Base-by-base conservation (phyloP, 2,797 vertebrate species). In the Brachyalestes nurse region DNA sequence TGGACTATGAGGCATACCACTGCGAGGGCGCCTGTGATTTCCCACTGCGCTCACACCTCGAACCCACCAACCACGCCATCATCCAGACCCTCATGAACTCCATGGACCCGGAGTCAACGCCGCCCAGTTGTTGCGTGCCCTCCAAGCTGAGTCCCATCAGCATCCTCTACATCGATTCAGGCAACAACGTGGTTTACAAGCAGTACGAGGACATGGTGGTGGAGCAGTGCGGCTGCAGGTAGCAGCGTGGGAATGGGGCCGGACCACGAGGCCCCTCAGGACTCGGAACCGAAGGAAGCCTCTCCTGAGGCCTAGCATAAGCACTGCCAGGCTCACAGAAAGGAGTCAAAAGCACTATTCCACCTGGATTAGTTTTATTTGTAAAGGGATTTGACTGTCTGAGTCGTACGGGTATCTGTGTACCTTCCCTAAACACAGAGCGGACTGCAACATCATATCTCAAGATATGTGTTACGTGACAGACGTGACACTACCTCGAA, bases 131-230 rank as follows among this genome's bases (percentile, higher is more conserved):
- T 90, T 96, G 96, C 28, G 95, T 96, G 81, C 96, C 96, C 1
- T 93, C 96, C 77, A 95, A 95, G 78, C 95, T 96, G 87, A 96
- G 94, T 80, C 95, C 96, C 78, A 96, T 96, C 87, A 96, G 95
- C 92, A 96, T 96, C 87, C 91, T 96, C 42, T 96, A 96, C 75
- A 96, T 96, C 72, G 96, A 96, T 88, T 94, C 96, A 0, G 95
- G 94, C 61, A 96, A 96, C 90, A 96, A 96, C 16, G 96, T 96
- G 73, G 96, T 96, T 83, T 96, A 96, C 91, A 96, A 96, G 82
- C 96, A 96, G 81, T 96, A 96, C 0, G 96, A 96, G 91, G 96
- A 96, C 91, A 96, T 96, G 95, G 96, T 96, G 5, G 96, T 96
- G 89, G 95, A 96, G 88, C 91, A 91, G 0, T 96, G 96, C 34